Conservation (phyloP, 2,113 vertebrate species). For the Aplodontia rufa region DNA sequence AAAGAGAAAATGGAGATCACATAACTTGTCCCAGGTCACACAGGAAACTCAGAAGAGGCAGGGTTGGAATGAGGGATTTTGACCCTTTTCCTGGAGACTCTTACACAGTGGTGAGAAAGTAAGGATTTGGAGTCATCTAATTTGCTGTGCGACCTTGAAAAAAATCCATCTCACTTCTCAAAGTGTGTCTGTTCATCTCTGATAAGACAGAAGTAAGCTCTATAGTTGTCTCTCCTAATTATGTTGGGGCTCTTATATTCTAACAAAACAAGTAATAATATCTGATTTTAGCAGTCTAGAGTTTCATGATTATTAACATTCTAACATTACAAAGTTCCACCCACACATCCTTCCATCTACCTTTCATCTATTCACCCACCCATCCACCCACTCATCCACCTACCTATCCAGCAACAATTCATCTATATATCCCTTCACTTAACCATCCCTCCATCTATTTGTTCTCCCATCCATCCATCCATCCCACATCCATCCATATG, state of each 20-base stretch:
- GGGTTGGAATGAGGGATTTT: not conserved
- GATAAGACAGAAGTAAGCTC: not conserved
- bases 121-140: not conserved
- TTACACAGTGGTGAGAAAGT: not conserved
- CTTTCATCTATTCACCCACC: not conserved
- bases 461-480: too few relatives aligned
- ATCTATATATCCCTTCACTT: not conserved
- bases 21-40: not conserved
- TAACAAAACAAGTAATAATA: not conserved
- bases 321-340: not conserved
- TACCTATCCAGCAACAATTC: not conserved
- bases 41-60: not conserved
- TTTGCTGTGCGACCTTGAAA: not conserved
- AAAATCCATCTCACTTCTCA: not conserved
- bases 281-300: not conserved
- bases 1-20: not conserved
- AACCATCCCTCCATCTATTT: not conserved
- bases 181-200: not conserved
- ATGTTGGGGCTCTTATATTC: not conserved
- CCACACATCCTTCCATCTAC: not conserved
- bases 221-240: not conserved
- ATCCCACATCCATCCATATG: accelerated
- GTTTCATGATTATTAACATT: not conserved
- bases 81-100: not conserved
- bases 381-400: not conserved